These are phyloP conservation scores for Gryllus longicercus DNA, from an alignment of 2,888 invertebrate genomes.

Conservation along the genomic window DNA sequence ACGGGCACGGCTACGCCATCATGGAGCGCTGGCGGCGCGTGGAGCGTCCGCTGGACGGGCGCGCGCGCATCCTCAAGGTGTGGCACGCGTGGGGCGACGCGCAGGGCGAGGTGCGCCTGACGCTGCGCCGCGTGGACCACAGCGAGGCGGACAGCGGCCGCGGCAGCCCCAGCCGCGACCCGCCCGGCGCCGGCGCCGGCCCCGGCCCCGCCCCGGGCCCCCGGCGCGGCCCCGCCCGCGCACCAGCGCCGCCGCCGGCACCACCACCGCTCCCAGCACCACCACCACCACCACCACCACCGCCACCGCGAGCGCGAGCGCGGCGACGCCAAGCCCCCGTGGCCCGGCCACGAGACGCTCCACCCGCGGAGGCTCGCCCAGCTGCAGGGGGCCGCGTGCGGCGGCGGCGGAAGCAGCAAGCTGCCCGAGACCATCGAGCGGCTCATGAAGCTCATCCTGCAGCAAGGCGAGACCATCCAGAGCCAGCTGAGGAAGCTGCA, in stretches of 20 bases:
- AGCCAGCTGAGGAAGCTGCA: constrained; percentile 49
- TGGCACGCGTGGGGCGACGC: constrained; percentile 78
- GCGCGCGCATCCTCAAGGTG: constrained; percentile 71
- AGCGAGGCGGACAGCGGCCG: constrained; percentile 43
- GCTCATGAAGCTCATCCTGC: constrained; percentile 55
- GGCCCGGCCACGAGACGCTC: constrained; percentile 35
- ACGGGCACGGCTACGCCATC: constrained; percentile 58
- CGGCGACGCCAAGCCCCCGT: constrained; percentile 39
- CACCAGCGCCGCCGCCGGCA: constrained; percentile 33
- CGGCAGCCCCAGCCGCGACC: constrained; percentile 40
- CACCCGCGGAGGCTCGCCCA: constrained; percentile 46
- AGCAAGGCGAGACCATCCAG: constrained; percentile 58
- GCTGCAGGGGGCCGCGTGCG: constrained; percentile 39
- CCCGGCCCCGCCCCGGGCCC: neutral
- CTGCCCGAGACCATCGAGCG: constrained; percentile 47
- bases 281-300: neutral
- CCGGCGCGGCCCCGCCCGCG: constrained; percentile 31
- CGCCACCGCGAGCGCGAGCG: neutral
- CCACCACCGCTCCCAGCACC: constrained; percentile 11
- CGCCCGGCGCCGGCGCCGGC: constrained; percentile 19
- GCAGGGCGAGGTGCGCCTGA: constrained; percentile 55
- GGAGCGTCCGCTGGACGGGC: constrained; percentile 66
- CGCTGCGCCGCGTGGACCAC: constrained; percentile 46
- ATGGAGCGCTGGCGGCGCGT: constrained; percentile 77
- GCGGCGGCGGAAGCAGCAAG: constrained; percentile 18